A percentile compares a stretch with the other conserved stretches of the same genome.
phyloP scores from a whole-genome alignment of 2,797 vertebrate species.

The Neopelma chrysocephalum region DNA sequence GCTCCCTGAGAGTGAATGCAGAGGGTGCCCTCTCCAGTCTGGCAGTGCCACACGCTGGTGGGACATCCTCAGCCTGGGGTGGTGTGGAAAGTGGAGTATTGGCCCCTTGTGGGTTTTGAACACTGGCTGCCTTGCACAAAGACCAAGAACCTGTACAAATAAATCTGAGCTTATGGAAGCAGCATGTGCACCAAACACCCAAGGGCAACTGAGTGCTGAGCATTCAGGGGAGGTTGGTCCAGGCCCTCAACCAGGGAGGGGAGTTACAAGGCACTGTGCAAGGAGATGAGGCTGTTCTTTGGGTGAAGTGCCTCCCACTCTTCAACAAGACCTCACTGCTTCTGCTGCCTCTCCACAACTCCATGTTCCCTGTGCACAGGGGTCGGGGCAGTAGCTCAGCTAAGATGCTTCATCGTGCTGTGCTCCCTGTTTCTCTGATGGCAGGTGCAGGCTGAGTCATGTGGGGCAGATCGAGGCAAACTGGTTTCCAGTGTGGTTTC shows the following conservation, averaged over 20 bases:
- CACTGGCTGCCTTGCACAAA: background rate
- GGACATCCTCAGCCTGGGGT: background rate
- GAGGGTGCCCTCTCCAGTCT: background rate
- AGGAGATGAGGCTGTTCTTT: background rate
- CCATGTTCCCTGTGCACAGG: background rate
- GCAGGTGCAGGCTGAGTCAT: background rate
- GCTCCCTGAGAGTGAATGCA: background rate
- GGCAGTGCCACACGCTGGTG: background rate
- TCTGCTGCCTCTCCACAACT: background rate
- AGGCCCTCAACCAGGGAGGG: background rate
- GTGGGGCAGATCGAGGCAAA: background rate
- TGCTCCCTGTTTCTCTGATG: background rate
- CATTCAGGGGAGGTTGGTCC: background rate
- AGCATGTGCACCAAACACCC: background rate
- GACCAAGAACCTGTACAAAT: background rate
- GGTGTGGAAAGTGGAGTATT: background rate
- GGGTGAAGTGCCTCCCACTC: background rate
- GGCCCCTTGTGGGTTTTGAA: background rate
- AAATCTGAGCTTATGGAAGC: background rate
- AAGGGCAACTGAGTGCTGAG: background rate
- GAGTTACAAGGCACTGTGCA: rapidly evolving
- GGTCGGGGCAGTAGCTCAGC: background rate
- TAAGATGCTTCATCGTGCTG: background rate
- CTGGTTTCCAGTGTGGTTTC: background rate
- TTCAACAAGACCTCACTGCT: background rate